These are phyloP conservation scores for Folsomia manolachei DNA, from an alignment of 2,888 invertebrate genomes.

Conservation along the genomic window DNA sequence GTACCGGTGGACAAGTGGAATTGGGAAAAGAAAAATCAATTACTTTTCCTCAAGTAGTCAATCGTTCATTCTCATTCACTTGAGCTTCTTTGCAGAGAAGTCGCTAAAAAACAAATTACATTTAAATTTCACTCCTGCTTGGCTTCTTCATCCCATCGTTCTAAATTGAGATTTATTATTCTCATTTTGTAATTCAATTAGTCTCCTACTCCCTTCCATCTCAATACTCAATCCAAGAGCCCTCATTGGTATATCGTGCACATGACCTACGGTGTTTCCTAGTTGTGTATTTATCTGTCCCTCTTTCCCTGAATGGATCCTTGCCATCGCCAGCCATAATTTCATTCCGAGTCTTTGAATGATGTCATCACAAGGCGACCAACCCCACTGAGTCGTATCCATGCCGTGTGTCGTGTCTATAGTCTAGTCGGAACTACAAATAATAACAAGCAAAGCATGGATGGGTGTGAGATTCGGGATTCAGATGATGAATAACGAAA, in stretches of 20 bases:
- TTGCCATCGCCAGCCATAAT: background rate
- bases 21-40: too few relatives aligned
- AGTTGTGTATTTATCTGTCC: background rate
- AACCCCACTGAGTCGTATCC: background rate
- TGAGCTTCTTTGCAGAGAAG: too few relatives aligned
- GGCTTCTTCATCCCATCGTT: too few relatives aligned
- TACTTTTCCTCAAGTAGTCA: too few relatives aligned
- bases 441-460: background rate
- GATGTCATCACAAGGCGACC: background rate
- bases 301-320: too few relatives aligned
- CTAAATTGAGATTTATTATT: slow-evolving; percentile 19
- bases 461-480: background rate
- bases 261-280: background rate
- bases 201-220: background rate
- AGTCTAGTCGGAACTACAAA: background rate
- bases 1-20: too few relatives aligned
- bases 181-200: slow-evolving; percentile 15
- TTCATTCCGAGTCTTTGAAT: background rate
- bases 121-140: slow-evolving; percentile 1
- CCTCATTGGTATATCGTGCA: background rate
- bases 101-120: background rate
- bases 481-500: background rate
- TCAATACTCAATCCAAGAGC: background rate
- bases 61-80: too few relatives aligned
- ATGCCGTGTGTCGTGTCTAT: background rate